Evolutionary conservation across 2,113 vertebrate species (phyloP).

Genomic region (Chaetorhynchus papuensis): DNA sequence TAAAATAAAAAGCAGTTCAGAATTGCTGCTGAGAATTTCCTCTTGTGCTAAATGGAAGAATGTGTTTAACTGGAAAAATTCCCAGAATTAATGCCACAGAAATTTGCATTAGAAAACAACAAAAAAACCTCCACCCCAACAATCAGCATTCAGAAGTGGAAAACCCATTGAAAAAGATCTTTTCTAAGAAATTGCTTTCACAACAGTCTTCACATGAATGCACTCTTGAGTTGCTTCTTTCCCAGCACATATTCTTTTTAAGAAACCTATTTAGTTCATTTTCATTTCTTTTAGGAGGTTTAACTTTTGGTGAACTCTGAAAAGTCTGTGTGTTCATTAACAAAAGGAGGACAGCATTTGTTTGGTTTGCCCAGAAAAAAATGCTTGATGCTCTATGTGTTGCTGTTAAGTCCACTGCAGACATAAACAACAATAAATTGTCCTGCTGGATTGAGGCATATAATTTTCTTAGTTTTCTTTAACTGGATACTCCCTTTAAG

Average conservation of each 20-base stretch:
- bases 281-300: neutral
- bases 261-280: neutral
- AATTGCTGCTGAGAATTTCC: neutral
- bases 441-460: constrained; percentile 46
- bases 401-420: constrained; percentile 43
- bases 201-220: neutral
- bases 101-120: constrained; percentile 31
- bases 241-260: neutral
- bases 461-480: constrained; percentile 73
- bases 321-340: constrained; percentile 4
- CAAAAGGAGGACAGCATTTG: neutral
- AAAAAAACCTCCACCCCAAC: neutral
- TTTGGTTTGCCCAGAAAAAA: constrained; percentile 6
- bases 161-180: neutral
- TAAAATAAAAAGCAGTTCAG: neutral
- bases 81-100: constrained; percentile 55
- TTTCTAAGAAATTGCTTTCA: constrained; percentile 40
- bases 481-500: constrained; percentile 69
- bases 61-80: constrained; percentile 42
- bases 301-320: constrained; percentile 44
- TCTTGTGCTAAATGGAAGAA: constrained; percentile 39
- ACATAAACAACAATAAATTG: constrained; percentile 74
- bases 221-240: neutral
- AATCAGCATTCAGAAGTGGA: constrained; percentile 25
- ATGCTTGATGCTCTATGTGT: neutral